These are phyloP conservation scores for Gracilinanus agilis DNA, from an alignment of 2,113 vertebrate species.

Conservation along the genomic window DNA sequence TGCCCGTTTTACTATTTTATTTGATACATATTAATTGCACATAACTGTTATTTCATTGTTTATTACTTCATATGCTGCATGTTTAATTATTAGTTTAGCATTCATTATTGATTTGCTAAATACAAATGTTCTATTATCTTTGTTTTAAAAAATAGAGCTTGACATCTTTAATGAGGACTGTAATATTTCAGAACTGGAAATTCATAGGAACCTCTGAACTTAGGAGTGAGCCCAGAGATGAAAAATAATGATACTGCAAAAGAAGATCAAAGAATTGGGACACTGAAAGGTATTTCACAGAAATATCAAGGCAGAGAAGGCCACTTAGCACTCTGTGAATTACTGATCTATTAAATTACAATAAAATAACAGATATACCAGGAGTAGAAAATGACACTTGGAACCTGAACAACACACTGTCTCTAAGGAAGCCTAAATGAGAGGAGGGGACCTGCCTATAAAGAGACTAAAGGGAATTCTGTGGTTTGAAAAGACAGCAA, in stretches of 20 bases:
- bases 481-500: not conserved
- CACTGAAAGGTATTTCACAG: not conserved
- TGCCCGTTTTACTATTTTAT: not conserved
- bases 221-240: not conserved
- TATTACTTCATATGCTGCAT: not conserved
- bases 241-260: not conserved
- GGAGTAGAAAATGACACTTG: not conserved
- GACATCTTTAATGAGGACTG: not conserved
- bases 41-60: not conserved
- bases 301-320: not conserved
- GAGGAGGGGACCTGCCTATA: not conserved
- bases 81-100: not conserved
- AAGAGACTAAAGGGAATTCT: not conserved
- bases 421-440: not conserved
- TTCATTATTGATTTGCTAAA: not conserved
- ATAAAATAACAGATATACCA: not conserved
- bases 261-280: not conserved
- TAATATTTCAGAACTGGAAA: not conserved
- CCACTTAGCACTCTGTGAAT: not conserved
- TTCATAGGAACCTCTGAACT: not conserved
- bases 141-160: not conserved
- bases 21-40: slow-evolving; percentile 6
- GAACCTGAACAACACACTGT: not conserved
- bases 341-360: not conserved
- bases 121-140: not conserved